Percentiles rank a stretch among this genome's conserved stretches.
phyloP scores from a whole-genome alignment of 1,140 invertebrate genomes.

The Drosophila trapezifrons region DNA sequence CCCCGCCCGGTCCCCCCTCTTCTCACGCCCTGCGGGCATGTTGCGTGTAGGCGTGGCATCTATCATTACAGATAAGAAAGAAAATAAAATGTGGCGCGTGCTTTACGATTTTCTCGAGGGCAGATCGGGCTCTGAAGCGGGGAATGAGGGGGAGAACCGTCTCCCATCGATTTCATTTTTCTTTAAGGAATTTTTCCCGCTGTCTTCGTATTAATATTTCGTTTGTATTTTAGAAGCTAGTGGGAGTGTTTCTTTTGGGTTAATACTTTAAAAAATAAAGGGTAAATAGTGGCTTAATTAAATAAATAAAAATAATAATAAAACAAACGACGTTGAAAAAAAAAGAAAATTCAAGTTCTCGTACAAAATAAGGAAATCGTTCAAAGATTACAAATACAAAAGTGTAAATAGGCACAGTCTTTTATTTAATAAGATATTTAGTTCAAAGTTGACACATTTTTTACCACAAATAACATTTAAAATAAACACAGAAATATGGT shows the following conservation, averaged over 20 bases:
- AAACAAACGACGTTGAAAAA: too few species aligned
- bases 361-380: too few species aligned
- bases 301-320: not conserved
- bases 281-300: too few species aligned
- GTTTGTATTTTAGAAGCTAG: not conserved
- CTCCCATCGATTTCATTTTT: conserved; percentile 42
- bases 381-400: too few species aligned
- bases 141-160: not conserved
- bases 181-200: conserved; percentile 23
- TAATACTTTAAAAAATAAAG: not conserved
- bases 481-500: too few species aligned
- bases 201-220: not conserved
- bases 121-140: not conserved
- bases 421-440: too few species aligned
- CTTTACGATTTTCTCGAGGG: conserved; percentile 24
- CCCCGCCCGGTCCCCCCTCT: not conserved
- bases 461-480: too few species aligned
- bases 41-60: conserved; percentile 69
- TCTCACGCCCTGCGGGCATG: conserved; percentile 27
- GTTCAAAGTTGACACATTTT: too few species aligned
- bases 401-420: too few species aligned
- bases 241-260: too few species aligned
- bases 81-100: conserved; percentile 59
- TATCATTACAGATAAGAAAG: conserved; percentile 74
- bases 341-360: too few species aligned